Evolutionary conservation across 1,140 invertebrate genomes (phyloP), one percentile per base, ranked within the genome.

Genomic region (Dysdera silvatica): DNA sequence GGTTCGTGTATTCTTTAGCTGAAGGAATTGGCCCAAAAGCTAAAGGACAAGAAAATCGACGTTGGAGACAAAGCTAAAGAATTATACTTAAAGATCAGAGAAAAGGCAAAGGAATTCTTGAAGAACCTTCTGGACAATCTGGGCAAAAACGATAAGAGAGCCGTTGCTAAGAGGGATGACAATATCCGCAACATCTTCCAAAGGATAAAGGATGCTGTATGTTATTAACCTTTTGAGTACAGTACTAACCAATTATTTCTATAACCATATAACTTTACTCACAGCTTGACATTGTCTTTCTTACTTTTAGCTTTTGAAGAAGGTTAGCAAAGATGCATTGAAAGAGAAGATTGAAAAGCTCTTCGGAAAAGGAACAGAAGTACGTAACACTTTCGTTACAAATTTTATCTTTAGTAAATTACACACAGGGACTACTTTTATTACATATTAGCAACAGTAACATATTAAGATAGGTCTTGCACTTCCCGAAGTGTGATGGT

Each of bases 311-410:
- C 41, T 63, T 32, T 23, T 63, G 33, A 20, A 18, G 10, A 56
- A 37, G 6, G 32, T 63, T 20, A 45, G 56, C 53, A 63, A 63
- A 49, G 61, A 63, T 48, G 40, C 55, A 45, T 23, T 63, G 40
- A 63, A 63, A n/a, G 61, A 14, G 4, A 63, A 56, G 33, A 33
- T 63, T 56, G 52, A 63, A 40, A 18, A 63, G n/a, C 29, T 56
- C 14, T 63, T 63, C 20, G 61, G 61, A 35, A 63, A 63, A 40
- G 61, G 61, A 29, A 63, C 20, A 18, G 43, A 63, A 16, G 61
- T 63, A 40, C 47, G 43, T n/a, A n/a, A 33, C 20, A 3, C 5
- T n/a, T 10, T 32, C 5, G 14, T 29, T 49, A 12, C 31, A n/a
- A n/a, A n/a, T n/a, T n/a, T n/a, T n/a, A n/a, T n/a, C n/a, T n/a